Percentiles rank a stretch among this genome's conserved stretches.
phyloP scores from a whole-genome alignment of 2,888 invertebrate genomes.

The Tipula helvola region DNA sequence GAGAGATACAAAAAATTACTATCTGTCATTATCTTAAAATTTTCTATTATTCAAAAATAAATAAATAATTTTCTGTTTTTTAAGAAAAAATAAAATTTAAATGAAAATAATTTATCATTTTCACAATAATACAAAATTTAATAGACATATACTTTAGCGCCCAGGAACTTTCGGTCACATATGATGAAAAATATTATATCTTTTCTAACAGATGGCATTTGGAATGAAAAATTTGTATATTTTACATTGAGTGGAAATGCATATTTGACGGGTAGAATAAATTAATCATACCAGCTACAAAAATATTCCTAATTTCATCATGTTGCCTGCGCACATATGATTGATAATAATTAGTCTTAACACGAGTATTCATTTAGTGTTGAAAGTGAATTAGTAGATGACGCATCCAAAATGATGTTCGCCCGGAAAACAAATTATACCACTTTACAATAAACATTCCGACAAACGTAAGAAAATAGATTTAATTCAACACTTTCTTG shows the following conservation, averaged over 20 bases:
- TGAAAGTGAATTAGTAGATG: not conserved
- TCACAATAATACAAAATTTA: not conserved
- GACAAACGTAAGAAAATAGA: not conserved
- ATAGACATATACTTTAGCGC: not conserved
- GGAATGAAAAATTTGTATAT: not conserved
- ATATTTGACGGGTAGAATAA: not conserved
- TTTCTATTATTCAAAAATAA: not conserved
- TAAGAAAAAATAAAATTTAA: not conserved
- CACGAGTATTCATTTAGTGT: not conserved
- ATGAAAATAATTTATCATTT: conserved; percentile 4
- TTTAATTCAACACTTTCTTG: not conserved
- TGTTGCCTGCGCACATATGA: not conserved
- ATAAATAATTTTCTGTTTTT: not conserved
- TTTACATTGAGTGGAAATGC: not conserved
- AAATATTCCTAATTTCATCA: not conserved
- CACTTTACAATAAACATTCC: not conserved
- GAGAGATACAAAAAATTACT: not conserved
- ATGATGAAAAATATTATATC: not conserved
- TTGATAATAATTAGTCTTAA: not conserved
- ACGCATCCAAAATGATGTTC: not conserved
- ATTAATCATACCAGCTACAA: not conserved
- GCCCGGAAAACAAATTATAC: not conserved
- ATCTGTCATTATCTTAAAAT: conserved; percentile 4
- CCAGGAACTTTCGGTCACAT: not conserved
- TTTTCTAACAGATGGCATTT: not conserved